Evolutionary conservation across 2,113 vertebrate genomes (phyloP).

Genomic region (Amblyornis subalaris): DNA sequence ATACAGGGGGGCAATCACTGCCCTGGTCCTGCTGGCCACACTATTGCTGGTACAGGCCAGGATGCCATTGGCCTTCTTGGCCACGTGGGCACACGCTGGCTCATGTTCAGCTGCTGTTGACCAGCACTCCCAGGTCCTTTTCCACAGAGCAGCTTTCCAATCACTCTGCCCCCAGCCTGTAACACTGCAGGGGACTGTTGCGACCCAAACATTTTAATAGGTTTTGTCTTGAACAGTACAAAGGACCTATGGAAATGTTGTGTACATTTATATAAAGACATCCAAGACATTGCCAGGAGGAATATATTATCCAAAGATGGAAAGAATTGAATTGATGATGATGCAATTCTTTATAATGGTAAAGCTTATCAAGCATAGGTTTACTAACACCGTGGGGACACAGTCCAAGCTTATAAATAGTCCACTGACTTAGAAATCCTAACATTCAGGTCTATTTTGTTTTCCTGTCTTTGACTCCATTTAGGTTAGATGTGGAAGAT

Average conservation of each 20-base stretch:
- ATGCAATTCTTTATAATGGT: background rate
- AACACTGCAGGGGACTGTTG: background rate
- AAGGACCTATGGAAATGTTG: background rate
- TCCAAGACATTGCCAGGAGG: background rate
- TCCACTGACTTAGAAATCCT: background rate
- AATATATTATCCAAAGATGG: background rate
- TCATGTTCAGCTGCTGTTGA: fast-evolving
- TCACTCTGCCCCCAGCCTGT: background rate
- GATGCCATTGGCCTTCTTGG: background rate
- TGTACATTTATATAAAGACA: background rate
- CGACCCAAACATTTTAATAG: background rate
- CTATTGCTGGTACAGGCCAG: background rate
- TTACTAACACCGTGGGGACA: background rate
- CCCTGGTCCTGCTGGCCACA: background rate
- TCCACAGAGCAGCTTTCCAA: fast-evolving
- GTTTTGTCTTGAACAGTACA: background rate
- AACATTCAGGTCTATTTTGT: background rate
- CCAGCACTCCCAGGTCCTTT: background rate
- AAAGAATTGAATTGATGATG: background rate
- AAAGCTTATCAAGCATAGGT: background rate
- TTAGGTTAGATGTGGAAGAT: background rate
- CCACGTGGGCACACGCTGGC: background rate
- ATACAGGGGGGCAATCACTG: background rate
- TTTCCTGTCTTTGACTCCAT: background rate
- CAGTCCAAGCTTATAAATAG: background rate